Conservation (phyloP, 2,113 vertebrate genomes). For the Sander vitreus region DNA sequence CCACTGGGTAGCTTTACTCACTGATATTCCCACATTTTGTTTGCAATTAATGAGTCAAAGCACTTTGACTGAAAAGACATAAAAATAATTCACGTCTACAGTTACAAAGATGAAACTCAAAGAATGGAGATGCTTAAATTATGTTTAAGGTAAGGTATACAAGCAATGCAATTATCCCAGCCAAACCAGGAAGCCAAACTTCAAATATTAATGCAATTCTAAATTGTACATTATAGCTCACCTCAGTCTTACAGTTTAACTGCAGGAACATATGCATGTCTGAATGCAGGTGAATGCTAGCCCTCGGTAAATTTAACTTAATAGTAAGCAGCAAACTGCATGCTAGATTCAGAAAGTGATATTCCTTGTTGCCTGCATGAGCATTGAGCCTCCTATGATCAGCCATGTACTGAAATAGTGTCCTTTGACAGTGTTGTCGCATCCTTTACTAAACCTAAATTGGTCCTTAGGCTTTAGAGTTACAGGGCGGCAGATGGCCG, state of each 20-base stretch:
- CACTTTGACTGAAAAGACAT: conserved; percentile 24
- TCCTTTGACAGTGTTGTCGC: conserved; percentile 44
- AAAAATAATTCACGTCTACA: neutral
- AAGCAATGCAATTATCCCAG: neutral
- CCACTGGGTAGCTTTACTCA: neutral
- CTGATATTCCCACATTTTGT: conserved; percentile 31
- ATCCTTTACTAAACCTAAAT: conserved; percentile 63
- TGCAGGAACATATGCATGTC: neutral
- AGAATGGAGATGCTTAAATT: neutral
- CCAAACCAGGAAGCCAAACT: neutral
- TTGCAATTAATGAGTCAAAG: conserved; percentile 38
- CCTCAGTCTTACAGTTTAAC: neutral
- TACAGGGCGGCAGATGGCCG: conserved; percentile 76
- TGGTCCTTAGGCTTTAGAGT: conserved; percentile 61
- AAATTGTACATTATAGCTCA: neutral
- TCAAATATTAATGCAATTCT: neutral
- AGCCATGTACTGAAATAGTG: conserved; percentile 16
- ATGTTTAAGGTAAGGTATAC: neutral
- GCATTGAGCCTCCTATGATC: conserved; percentile 16
- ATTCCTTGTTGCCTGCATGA: conserved; percentile 9
- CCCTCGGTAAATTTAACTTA: neutral
- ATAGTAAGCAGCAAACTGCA: neutral
- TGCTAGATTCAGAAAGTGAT: conserved; percentile 3
- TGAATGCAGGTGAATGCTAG: neutral
- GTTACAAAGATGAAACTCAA: neutral